Percentiles rank a stretch among this genome's conserved stretches.
Conservation (phyloP, 2,113 vertebrate species). For the Marmota flaviventris region DNA sequence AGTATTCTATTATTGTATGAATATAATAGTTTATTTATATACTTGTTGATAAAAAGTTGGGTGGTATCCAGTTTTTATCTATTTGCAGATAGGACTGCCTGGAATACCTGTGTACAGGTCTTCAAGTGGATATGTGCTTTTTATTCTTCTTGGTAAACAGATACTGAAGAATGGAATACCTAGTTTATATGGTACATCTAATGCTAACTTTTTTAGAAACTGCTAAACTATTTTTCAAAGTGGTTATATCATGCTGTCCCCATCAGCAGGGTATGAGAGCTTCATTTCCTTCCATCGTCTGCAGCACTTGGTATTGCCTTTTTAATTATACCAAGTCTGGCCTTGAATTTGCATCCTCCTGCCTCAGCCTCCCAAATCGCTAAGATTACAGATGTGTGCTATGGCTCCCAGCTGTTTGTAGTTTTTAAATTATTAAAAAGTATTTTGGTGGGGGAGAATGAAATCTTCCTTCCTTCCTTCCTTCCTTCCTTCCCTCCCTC, state of each 20-base stretch:
- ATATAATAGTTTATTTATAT: neutral
- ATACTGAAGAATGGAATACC: neutral
- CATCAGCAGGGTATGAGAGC: neutral
- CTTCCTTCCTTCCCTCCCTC: too few relatives aligned
- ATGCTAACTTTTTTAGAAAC: neutral
- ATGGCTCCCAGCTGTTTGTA: too few relatives aligned
- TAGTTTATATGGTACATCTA: neutral
- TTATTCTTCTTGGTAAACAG: neutral
- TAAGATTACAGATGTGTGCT: neutral
- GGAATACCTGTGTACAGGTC: neutral
- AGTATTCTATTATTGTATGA: neutral
- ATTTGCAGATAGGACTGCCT: neutral
- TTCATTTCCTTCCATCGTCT: neutral
- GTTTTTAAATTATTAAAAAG: too few relatives aligned
- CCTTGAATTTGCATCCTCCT: neutral
- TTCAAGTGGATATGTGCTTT: neutral
- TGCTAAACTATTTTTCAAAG: neutral
- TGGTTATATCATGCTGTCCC: neutral
- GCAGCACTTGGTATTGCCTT: neutral
- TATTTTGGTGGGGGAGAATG: too few relatives aligned
- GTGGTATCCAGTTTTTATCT: neutral
- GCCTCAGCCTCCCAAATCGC: neutral
- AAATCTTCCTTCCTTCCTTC: too few relatives aligned
- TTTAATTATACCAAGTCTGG: neutral
- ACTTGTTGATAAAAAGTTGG: neutral